Evolutionary conservation across 35 echinoderm and acorn worm genomes (phyloP), one percentile per base, ranked within the genome.

Genomic region (Apostichopus japonicus): DNA sequence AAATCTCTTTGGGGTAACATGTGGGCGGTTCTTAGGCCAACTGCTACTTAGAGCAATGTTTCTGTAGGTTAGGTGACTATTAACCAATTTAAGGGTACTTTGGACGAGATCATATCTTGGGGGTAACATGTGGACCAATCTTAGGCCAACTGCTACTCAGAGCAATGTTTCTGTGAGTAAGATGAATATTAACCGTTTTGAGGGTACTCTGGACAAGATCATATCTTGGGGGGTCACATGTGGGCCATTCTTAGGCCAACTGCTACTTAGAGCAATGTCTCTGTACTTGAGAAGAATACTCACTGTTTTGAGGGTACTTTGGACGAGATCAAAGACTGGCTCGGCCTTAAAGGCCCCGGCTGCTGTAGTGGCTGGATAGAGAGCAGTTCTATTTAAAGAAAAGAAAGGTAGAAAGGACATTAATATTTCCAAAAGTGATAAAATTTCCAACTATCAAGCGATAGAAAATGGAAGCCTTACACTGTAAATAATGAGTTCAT

Each of bases 151-250:
- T 44, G 33, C 33, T 0, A 44, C 33, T 44, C 4, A 44, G 0
- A 44, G 33, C 33, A 44, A 44, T 44, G 33, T 44, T 3, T 44
- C 0, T 44, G 63, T 65, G 16, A 0, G 4, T 16, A 8, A 67
- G 63, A 14, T 4, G 17, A 17, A 67, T 44, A 80, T 14, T 80
- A 1, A 80, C 78, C 5, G 78, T 80, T 24, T 80, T 80, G 24
- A 80, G 52, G 24, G 78, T 80, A 80, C 78, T 80, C 13, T 80
- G 21, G n/a, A 80, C 52, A 80, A 80, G 78, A 24, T 80, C 78
- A 33, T 44, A 44, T 44, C 33, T 44, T 44, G 0, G 33, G 33
- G 33, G 2, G 0, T 44, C 2, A 44, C 33, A 44, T 44, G 33
- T 44, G 33, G 33, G 33, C 33, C 33, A 44, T 44, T 44, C 33